Evolutionary conservation across 23 tunicate genomes (phyloP), one percentile per base, ranked within the genome.

Genomic region (Ciona savignyi): DNA sequence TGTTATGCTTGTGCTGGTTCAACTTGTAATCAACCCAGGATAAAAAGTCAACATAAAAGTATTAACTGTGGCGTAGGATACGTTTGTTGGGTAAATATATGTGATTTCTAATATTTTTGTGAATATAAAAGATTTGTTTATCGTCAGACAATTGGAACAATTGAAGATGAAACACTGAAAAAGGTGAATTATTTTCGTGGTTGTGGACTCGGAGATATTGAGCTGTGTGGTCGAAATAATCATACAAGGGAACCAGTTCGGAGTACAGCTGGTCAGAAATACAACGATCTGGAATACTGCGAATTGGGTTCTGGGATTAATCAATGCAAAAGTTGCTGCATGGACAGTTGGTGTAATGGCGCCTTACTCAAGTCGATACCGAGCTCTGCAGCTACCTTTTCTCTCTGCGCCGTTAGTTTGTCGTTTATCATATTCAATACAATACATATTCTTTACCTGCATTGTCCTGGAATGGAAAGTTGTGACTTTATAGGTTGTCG

Each of bases 11-110:
- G 82, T 30, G 74, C 82, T 21, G 82, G 74, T 19, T 27, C 23
- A 2, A 15, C 23, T 33, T 78, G 82, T 29, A 49, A 25, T 1
- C n/a, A 1, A 4, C 82, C 74, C 9, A 48, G 82, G 28, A 30
- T 67, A 34, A 67, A 34, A 2, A 26, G 64, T 2, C 74, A 61
- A 15, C 62, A 68, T 27, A 29, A 67, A 3, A 30, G 15, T 2
- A 27, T 78, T 22, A 74, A 49, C 23, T 78, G 82, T 34, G 74
- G 68, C 28, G 30, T 33, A 11, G 82, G 71, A 1, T 68, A 78
- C 35, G 82, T 60, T 27, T 78, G 82, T 29, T 78, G 82, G 82
- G 82, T 78, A 69, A 42, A 68, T 51, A n/a, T n/a, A n/a, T n/a
- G n/a, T n/a, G n/a, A n/a, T n/a, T n/a, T n/a, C n/a, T n/a, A n/a